Conservation (phyloP, 30 jellyfish, hydroid and myxozoan genomes). For the Rhopilema esculentum region DNA sequence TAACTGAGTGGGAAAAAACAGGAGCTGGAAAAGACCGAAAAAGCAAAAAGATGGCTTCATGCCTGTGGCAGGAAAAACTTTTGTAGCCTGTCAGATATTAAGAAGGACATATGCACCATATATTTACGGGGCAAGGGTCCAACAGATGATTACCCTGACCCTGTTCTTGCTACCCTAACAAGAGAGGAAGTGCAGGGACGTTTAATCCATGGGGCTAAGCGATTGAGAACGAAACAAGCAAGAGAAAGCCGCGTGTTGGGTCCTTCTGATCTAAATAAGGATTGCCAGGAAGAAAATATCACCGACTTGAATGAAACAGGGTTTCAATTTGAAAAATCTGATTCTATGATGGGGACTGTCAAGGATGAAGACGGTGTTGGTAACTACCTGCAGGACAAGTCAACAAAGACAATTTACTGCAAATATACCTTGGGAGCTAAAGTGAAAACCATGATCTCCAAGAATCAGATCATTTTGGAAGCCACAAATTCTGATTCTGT, state of each 20-base stretch:
- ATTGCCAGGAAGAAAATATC: conserved; percentile 14
- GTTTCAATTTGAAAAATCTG: conserved; percentile 14
- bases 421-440: not conserved
- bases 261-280: conserved; percentile 9
- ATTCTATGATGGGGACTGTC: not conserved
- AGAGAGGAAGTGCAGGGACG: conserved; percentile 23
- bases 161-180: conserved; percentile 11
- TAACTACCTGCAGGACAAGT: not conserved
- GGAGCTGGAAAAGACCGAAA: conserved; percentile 20
- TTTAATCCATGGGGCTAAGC: conserved; percentile 18
- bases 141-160: conserved; percentile 23
- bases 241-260: conserved; percentile 20
- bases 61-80: conserved; percentile 19
- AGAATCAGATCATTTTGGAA: not conserved
- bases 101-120: conserved; percentile 18
- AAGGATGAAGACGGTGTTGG: not conserved
- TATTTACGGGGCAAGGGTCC: conserved; percentile 18
- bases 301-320: conserved; percentile 15
- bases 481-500: not conserved
- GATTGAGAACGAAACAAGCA: conserved; percentile 16
- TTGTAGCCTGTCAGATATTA: conserved; percentile 2
- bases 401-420: not conserved
- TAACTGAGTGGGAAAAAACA: conserved; percentile 28
- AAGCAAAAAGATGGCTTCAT: conserved; percentile 14
- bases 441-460: not conserved